phyloP scores from a whole-genome alignment of 2,113 vertebrate species.

The Muntiacus reevesi region DNA sequence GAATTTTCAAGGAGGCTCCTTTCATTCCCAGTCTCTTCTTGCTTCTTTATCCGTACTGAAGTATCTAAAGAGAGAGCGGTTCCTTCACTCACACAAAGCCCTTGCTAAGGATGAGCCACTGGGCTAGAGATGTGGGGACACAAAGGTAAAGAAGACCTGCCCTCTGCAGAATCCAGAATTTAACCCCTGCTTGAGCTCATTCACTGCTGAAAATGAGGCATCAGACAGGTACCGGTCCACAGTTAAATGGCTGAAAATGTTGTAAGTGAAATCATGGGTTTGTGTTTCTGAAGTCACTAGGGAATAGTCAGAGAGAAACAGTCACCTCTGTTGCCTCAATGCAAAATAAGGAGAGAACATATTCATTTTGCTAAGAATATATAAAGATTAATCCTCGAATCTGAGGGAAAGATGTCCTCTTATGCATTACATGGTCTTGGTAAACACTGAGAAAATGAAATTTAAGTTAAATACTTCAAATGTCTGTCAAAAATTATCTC shows the following conservation, averaged over 20 bases:
- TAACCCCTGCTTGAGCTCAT: neutral
- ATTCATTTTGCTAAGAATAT: neutral
- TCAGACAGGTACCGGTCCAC: neutral
- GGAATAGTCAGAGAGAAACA: neutral
- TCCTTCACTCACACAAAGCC: neutral
- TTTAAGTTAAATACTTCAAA: conserved; percentile 17
- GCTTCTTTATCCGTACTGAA: neutral
- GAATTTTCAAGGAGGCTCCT: neutral
- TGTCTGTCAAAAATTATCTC: conserved; percentile 42
- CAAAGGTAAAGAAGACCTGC: neutral
- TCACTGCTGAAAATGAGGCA: neutral
- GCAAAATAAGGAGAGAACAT: conserved; percentile 11
- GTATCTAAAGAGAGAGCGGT: neutral
- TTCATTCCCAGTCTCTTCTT: neutral
- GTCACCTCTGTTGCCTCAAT: neutral
- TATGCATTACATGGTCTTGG: neutral
- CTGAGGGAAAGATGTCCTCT: neutral
- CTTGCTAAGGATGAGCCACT: neutral
- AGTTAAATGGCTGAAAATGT: neutral
- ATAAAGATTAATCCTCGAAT: neutral
- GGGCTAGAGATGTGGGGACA: neutral
- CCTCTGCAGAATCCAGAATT: neutral
- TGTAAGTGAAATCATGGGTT: neutral
- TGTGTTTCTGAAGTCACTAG: neutral
- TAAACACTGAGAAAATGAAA: conserved; percentile 50